Base-by-base conservation (phyloP, 2,888 invertebrate genomes). In the Pyrrhia umbra region DNA sequence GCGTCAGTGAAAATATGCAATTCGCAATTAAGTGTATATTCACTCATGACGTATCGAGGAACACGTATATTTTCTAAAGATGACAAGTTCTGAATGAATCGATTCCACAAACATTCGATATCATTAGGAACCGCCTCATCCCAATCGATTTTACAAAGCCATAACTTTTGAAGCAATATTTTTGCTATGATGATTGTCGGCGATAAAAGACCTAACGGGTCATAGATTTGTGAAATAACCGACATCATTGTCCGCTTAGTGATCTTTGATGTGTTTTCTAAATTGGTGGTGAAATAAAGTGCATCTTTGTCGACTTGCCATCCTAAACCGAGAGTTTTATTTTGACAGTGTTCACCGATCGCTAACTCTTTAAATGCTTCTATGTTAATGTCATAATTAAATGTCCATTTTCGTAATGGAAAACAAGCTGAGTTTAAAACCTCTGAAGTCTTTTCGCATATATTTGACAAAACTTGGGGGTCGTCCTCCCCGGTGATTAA, bases 1-100 rank as follows among this genome's bases (percentile, higher is more conserved):
- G 80, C 77, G 47, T 81, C 81, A 0, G 67, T 55, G 60, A 83
- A 82, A 8, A 54, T 54, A 27, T 64, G 62, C 10, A 62, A 25
- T 27, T 62, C 62, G 0, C 9, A 37, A 6, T 37, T 10, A n/a
- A 37, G 13, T 10, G 15, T 42, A 4, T 25, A 25, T 13, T 42
- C 20, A 25, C 27, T 5, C 2, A 27, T 42, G 4, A 61, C 55
- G 6, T 46, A 21, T 13, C 57, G 57, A 2, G 16, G 57, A 2
- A 57, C 10, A 15, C 27, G 25, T 40, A 57, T 40, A 15, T 16
- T 20, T 0, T 37, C 5, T 23, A 57, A 30, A 15, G 2, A 21
- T n/a, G 23, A 2, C n/a, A 57, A 25, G 0, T 20, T 34, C 18
- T 15, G 13, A 42, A 42, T 23, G 10, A 57, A 54, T n/a, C 43